Evolutionary conservation across 2,888 invertebrate species (phyloP), one percentile per base, ranked within the genome.

Genomic region (Synergus umbraculus): DNA sequence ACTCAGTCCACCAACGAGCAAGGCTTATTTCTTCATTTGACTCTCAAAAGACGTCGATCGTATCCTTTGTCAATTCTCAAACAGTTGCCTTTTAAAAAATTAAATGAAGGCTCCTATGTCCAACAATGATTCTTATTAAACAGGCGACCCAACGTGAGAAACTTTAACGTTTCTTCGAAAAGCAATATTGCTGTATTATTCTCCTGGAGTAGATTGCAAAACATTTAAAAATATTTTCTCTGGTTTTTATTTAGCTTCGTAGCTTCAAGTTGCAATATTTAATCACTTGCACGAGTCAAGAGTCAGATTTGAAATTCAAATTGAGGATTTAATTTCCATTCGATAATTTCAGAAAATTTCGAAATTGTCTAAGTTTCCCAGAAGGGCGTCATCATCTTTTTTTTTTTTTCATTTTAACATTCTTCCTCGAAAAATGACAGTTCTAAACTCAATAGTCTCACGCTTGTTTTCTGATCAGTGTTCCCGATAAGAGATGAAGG

Each of bases 11-110:
- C 76, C 78, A 80, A 81, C 79, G 81, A 79, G 76, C 81, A 82
- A 81, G 82, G 82, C 82, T 83, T 84, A 83, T 82, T 82, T 82
- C 82, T 83, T 84, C 84, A 81, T 85, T 86, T 85, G 86, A 83
- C 84, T 82, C 83, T 79, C 80, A 79, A 73, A 82, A 77, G 81
- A 78, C 76, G 82, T 80, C 82, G 81, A 83, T 83, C 81, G 81
- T 81, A 82, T 78, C 78, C 77, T 78, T 69, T 81, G 78, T 66
- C 79, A n/a, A 73, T 54, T 73, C n/a, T 73, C 73, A 73, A 73
- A 73, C 73, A 73, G 73, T 58, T 73, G 73, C 54, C 54, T 15
- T 54, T 73, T 37, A 37, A 54, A 18, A 69, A 54, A 73, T 73
- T 54, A 54, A 54, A 54, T n/a, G 73, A 73, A 67, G 44, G 22